Evolutionary conservation across 2,888 invertebrate species (phyloP), one percentile per base, ranked within the genome.

Genomic region (Microctonus brassicae): DNA sequence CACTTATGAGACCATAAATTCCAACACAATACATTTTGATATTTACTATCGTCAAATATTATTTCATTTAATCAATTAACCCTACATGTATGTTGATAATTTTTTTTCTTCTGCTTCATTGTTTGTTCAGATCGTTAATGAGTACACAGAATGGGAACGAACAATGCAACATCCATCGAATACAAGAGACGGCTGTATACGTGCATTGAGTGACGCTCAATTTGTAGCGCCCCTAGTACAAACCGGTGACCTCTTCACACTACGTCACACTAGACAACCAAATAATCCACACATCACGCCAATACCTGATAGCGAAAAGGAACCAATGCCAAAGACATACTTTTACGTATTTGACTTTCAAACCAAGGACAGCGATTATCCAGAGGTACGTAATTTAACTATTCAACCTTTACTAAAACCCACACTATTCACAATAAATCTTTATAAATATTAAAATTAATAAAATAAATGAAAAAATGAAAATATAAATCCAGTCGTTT

Each of bases 61-160:
- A n/a, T 58, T 17, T 10, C 20, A 29, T 20, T 58, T 17, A 17
- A 33, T 58, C 34, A 26, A 42, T 52, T 29, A 64, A 34, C 26
- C 13, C n/a, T 6, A 7, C 22, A 42, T 17, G n/a, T n/a, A 42
- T 17, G n/a, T n/a, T n/a, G n/a, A 69, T 20, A 7, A 10, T 36
- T 36, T 34, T 64, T 17, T 26, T 61, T 24, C 65, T 42, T 42
- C 42, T 34, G 29, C 36, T 26, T 58, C 53, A 2, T 52, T 64
- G 64, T 53, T 53, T 53, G 2, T 36, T 0, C 70, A 83, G 86
- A 82, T 86, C 70, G 95, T 97, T 78, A 98, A 98, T 88, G 98
- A 98, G 85, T 99, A 99, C 89, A 98, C 98, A 72, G 97, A 98
- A 88, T 99, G 98, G 98, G 96, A 96, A 88, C 90, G 94, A 87